A percentile compares a stretch with the other conserved stretches of the same genome.
Conservation (phyloP, 2,113 vertebrate genomes). For the Cyprinodon tularosa region DNA sequence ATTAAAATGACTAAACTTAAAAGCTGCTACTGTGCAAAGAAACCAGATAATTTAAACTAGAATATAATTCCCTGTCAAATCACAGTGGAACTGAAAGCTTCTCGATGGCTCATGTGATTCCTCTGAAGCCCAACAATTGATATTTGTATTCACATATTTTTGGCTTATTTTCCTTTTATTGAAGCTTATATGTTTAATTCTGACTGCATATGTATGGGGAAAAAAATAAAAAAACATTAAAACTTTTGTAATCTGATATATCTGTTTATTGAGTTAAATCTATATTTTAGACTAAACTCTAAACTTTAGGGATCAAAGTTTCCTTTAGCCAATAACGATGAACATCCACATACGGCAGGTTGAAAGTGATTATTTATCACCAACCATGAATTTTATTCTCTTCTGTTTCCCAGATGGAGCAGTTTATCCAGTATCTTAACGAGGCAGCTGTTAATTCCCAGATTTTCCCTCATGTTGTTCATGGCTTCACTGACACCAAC, state of each 20-base stretch:
- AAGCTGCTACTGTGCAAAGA: no score
- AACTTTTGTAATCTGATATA: no score
- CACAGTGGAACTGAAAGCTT: no score
- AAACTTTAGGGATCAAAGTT: background rate
- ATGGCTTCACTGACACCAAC: conserved; percentile 94
- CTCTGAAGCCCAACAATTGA: no score
- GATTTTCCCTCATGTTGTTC: conserved; percentile 92
- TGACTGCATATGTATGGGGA: background rate
- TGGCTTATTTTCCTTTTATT: no score
- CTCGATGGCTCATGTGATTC: no score
- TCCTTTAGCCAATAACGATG: background rate
- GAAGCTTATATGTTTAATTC: background rate
- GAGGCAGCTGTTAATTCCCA: conserved; percentile 91
- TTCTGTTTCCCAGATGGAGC: conserved; percentile 85
- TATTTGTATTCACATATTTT: no score
- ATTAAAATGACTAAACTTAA: no score
- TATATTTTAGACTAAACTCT: background rate
- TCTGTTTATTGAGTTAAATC: no score
- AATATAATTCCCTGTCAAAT: no score
- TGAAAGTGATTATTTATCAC: background rate
- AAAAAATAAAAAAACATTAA: no score
- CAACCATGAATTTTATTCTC: background rate
- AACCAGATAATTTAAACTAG: no score
- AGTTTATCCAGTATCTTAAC: conserved; percentile 92
- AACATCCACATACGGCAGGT: background rate